Evolutionary conservation across 2,888 invertebrate species (phyloP).

Genomic region (Xanthorhoe spadicearia): DNA sequence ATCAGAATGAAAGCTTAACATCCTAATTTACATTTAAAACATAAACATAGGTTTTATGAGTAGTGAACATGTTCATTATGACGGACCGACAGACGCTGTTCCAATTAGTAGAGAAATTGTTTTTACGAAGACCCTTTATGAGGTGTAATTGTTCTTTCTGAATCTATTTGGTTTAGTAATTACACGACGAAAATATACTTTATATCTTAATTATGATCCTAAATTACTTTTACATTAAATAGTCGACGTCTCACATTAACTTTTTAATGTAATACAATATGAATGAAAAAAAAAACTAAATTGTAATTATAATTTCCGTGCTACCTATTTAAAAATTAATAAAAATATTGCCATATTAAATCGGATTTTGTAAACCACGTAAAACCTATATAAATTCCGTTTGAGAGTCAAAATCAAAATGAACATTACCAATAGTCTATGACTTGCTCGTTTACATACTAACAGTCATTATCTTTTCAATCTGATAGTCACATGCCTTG

Average conservation of each 20-base stretch:
- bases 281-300: too few relatives aligned
- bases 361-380: too few relatives aligned
- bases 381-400: too few relatives aligned
- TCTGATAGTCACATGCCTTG: constrained; percentile 26
- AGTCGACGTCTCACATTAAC: too few relatives aligned
- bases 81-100: constrained; percentile 46
- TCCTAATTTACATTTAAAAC: constrained; percentile 40
- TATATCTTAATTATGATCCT: too few relatives aligned
- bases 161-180: neutral
- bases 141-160: constrained; percentile 24
- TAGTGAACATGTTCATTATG: constrained; percentile 57
- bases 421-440: neutral
- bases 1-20: constrained; percentile 33
- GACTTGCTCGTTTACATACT: constrained; percentile 17
- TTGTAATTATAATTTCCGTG: too few relatives aligned
- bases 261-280: too few relatives aligned
- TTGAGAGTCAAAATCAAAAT: neutral
- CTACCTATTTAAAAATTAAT: too few relatives aligned
- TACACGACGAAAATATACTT: neutral
- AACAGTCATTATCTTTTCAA: constrained; percentile 21
- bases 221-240: too few relatives aligned
- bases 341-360: too few relatives aligned
- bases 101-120: constrained; percentile 61
- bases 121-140: constrained; percentile 55
- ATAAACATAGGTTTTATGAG: constrained; percentile 42